Percentiles rank a stretch among this genome's conserved stretches.
phyloP scores from a whole-genome alignment of 2,888 invertebrate genomes.

The Caenorhabditis japonica region DNA sequence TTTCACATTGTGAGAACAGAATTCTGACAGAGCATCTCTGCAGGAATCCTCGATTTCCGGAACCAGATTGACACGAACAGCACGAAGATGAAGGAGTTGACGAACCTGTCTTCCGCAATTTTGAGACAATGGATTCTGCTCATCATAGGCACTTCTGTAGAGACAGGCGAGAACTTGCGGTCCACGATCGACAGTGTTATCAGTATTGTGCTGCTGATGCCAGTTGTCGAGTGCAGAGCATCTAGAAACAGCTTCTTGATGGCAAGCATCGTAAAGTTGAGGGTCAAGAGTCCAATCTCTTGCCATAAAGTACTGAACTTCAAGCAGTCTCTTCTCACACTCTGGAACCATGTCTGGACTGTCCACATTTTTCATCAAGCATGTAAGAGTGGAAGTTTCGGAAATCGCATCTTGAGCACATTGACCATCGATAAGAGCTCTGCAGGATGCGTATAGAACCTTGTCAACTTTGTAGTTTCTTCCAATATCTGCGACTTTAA shows the following conservation, averaged over 20 bases:
- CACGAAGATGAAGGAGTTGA: constrained; percentile 92
- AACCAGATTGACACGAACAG: constrained; percentile 90
- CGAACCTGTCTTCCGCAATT: constrained; percentile 84
- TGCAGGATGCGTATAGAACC: constrained; percentile 73
- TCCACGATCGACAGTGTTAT: constrained; percentile 84
- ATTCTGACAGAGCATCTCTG: constrained; percentile 86
- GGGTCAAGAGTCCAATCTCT: constrained; percentile 94
- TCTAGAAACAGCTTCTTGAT: constrained; percentile 84
- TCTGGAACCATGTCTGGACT: constrained; percentile 87
- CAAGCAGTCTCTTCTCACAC: constrained; percentile 91
- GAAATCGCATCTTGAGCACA: constrained; percentile 70
- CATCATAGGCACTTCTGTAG: constrained; percentile 82
- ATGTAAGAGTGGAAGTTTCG: constrained; percentile 84
- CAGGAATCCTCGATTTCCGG: constrained; percentile 94
- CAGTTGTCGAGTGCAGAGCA: constrained; percentile 74
- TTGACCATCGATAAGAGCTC: constrained; percentile 77
- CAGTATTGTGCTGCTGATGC: constrained; percentile 66
- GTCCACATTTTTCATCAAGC: constrained; percentile 88
- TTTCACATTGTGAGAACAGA: constrained; percentile 85
- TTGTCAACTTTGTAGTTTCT: constrained; percentile 93
- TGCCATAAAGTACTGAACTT: constrained; percentile 94
- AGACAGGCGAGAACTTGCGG: constrained; percentile 91
- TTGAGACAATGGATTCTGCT: constrained; percentile 78
- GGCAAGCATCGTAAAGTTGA: constrained; percentile 89
- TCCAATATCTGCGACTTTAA: constrained; percentile 85